Evolutionary conservation across 2,113 vertebrate genomes (phyloP).

Genomic region (Deroptyus accipitrinus): DNA sequence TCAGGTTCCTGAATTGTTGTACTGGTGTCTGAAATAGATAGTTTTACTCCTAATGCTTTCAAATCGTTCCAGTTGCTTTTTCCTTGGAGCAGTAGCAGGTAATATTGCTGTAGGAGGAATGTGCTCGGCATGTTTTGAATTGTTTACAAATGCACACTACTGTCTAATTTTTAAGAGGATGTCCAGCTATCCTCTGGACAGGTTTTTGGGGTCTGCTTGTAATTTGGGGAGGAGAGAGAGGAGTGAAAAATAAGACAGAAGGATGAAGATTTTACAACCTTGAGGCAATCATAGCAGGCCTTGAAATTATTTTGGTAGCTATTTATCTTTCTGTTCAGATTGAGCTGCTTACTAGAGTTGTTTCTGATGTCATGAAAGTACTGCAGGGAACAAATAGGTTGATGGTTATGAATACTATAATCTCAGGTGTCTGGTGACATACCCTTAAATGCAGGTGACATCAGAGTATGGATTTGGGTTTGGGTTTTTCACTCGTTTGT

Average conservation of each 20-base stretch:
- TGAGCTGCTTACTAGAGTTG: neutral
- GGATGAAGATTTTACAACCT: neutral
- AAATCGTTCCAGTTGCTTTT: neutral
- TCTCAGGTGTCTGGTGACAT: neutral
- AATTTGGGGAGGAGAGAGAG: neutral
- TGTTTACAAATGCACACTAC: neutral
- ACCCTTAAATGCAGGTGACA: neutral
- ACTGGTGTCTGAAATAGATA: neutral
- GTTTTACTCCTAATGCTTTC: neutral
- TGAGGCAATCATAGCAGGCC: neutral
- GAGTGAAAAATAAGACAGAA: neutral
- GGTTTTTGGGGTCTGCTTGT: neutral
- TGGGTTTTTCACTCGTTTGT: neutral
- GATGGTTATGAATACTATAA: neutral
- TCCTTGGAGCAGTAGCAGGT: neutral
- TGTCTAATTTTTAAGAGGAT: neutral
- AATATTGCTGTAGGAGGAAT: neutral
- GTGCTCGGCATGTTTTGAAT: neutral
- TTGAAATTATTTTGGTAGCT: neutral
- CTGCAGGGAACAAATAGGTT: neutral
- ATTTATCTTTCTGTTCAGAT: neutral
- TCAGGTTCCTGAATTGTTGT: neutral
- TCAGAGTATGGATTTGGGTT: neutral
- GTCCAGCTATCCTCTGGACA: neutral
- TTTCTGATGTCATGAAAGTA: neutral